phyloP scores from a whole-genome alignment of 2,113 vertebrate genomes.

The Camelus bactrianus region DNA sequence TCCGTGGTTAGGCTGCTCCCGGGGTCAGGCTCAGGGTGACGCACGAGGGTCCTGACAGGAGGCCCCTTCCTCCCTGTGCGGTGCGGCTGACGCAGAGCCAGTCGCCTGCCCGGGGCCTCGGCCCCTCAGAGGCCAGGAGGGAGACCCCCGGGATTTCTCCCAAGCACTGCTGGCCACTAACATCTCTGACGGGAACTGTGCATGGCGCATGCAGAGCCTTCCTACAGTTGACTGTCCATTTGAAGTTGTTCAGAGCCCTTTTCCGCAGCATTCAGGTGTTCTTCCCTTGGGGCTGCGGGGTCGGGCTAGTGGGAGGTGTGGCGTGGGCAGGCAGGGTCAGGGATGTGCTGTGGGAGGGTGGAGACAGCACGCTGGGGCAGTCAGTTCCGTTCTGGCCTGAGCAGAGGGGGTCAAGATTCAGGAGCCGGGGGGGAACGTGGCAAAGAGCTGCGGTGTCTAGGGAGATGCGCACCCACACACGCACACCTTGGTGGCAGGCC shows the following conservation, averaged over 20 bases:
- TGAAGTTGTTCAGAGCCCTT: background rate
- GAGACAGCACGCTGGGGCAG: background rate
- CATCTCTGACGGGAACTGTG: background rate
- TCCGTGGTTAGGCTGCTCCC: no score
- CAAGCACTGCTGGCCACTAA: no score
- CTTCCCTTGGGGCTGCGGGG: background rate
- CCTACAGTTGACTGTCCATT: fast-evolving
- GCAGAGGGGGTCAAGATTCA: background rate
- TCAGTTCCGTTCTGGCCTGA: background rate
- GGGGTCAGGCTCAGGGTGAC: no score
- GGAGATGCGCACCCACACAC: no score
- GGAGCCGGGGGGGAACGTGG: background rate
- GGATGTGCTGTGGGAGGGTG: background rate
- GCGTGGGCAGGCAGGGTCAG: background rate
- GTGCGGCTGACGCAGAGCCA: no score
- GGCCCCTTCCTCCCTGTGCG: background rate
- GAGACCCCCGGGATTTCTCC: background rate
- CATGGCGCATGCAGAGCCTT: fast-evolving
- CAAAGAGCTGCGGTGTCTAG: background rate
- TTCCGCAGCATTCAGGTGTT: background rate
- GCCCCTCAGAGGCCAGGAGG: background rate
- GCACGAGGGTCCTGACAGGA: background rate
- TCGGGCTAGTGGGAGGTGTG: background rate
- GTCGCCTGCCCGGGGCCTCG: background rate
- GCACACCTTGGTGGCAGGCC: background rate